phyloP scores from a whole-genome alignment of 2,113 vertebrate genomes.

The Recurvirostra avosetta region DNA sequence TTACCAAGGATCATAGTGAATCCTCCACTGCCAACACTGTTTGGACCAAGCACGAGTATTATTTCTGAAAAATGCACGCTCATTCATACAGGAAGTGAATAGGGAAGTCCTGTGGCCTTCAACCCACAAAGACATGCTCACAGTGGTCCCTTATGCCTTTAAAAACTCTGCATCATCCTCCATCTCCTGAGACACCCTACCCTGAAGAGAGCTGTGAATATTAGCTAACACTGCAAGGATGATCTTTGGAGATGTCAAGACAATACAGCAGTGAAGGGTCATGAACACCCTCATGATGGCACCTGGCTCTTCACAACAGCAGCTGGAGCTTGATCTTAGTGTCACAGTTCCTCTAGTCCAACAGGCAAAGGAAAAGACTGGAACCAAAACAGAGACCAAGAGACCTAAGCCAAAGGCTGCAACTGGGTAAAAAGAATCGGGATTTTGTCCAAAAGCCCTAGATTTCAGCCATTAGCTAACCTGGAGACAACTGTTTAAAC shows the following conservation, averaged over 20 bases:
- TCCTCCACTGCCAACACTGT: neutral
- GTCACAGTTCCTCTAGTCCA: neutral
- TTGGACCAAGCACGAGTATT: neutral
- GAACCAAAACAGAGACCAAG: neutral
- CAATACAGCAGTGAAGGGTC: neutral
- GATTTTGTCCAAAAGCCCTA: neutral
- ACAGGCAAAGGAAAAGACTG: neutral
- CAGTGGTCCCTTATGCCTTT: neutral
- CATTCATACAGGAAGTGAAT: accelerated
- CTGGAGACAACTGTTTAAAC: neutral
- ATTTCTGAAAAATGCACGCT: neutral
- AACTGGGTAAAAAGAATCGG: neutral
- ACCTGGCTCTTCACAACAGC: neutral
- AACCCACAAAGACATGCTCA: neutral
- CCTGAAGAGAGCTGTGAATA: neutral
- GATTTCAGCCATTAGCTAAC: neutral
- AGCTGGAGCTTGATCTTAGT: neutral
- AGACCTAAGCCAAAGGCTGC: neutral
- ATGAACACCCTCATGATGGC: neutral
- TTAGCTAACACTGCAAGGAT: neutral
- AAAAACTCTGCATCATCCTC: neutral
- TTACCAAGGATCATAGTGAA: neutral
- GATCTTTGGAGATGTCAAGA: neutral
- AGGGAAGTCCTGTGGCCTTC: neutral
- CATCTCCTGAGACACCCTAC: neutral